Conservation (phyloP, 2,888 invertebrate genomes). For the Tyria jacobaeae region DNA sequence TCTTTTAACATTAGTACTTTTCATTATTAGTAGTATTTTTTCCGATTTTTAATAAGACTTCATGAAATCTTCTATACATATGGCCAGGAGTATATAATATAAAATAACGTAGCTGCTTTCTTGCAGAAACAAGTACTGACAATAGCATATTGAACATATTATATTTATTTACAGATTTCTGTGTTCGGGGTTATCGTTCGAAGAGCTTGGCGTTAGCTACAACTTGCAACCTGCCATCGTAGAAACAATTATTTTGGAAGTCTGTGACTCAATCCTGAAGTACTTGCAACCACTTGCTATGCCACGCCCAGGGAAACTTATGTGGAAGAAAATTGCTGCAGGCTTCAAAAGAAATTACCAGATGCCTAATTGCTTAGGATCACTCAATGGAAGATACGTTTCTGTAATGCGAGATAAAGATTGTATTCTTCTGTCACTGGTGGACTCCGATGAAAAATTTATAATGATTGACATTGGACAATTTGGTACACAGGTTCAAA, state of each 20-base stretch:
- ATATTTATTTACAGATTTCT: conserved; percentile 4
- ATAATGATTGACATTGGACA: conserved; percentile 7
- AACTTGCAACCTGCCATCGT: neutral
- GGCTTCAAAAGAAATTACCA: neutral
- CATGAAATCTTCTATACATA: too few relatives aligned
- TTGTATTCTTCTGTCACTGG: neutral
- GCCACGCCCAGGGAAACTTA: neutral
- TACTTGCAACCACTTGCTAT: neutral
- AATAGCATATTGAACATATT: neutral
- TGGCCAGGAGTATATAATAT: too few relatives aligned
- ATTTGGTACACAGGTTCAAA: neutral
- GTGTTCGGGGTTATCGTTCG: neutral
- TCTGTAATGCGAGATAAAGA: neutral
- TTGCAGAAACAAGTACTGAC: too few relatives aligned
- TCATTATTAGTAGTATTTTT: too few relatives aligned
- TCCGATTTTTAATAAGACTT: too few relatives aligned
- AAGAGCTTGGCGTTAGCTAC: neutral
- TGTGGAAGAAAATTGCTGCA: neutral
- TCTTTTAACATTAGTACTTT: too few relatives aligned
- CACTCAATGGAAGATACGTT: conserved; percentile 3
- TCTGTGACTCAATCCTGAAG: neutral
- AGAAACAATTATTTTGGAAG: neutral
- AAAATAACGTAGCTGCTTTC: too few relatives aligned
- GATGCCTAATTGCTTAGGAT: conserved; percentile 13
- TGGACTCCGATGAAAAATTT: conserved; percentile 12